A percentile compares a stretch with the other conserved stretches of the same genome.
These are phyloP conservation scores for Dicyrtoma fusca DNA, from an alignment of 2,888 invertebrate genomes.

Conservation along the genomic window DNA sequence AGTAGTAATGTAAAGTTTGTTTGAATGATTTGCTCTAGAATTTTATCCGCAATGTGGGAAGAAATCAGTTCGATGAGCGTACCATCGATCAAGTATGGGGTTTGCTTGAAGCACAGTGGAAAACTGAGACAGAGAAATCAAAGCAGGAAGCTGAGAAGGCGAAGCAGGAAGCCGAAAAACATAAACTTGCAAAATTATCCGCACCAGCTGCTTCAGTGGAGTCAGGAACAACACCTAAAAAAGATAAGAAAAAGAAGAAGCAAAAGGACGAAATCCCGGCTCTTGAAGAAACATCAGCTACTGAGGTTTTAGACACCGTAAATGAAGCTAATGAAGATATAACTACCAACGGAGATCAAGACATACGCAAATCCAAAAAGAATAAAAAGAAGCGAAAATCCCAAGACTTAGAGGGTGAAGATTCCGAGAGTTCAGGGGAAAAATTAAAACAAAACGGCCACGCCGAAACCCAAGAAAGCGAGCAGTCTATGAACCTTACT, in stretches of 20 bases:
- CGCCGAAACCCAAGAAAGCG: conserved; percentile 20
- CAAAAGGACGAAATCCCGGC: neutral
- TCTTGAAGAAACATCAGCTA: neutral
- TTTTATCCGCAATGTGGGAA: conserved; percentile 62
- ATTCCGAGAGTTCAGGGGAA: neutral
- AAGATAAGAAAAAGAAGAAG: conserved; percentile 51
- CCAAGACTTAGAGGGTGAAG: neutral
- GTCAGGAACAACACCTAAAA: conserved; percentile 63
- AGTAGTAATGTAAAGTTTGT: neutral
- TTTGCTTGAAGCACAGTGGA: conserved; percentile 59
- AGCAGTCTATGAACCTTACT: neutral
- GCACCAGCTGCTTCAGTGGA: conserved; percentile 62
- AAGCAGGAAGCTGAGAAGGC: conserved; percentile 59
- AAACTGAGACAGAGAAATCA: conserved; percentile 58
- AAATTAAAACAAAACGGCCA: neutral
- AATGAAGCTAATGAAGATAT: neutral
- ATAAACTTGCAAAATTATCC: conserved; percentile 52
- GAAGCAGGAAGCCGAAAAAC: conserved; percentile 57
- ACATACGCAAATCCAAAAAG: neutral
- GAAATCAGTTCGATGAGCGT: conserved; percentile 63
- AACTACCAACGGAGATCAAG: neutral
- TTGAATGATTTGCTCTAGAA: conserved; percentile 57
- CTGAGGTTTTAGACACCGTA: neutral
- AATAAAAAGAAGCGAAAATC: conserved; percentile 15
- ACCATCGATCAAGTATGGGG: conserved; percentile 73